Evolutionary conservation across 2,888 invertebrate genomes (phyloP), one percentile per base, ranked within the genome.

Genomic region (Merodon equestris): DNA sequence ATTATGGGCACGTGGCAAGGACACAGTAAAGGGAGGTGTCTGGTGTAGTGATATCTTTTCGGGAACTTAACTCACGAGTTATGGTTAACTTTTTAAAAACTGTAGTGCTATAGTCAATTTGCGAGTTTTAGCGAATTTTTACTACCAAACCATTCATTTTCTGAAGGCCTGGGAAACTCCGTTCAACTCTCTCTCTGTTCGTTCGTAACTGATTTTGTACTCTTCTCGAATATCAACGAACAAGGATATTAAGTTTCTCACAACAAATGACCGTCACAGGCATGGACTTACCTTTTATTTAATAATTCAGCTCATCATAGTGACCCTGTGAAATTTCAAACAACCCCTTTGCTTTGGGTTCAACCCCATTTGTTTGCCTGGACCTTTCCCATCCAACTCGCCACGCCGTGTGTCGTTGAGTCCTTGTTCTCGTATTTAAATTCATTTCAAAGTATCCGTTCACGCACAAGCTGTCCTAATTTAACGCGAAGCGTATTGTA

Each of bases 281-380:
- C 54, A 45, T 13, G 44, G 18, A 36, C 15, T 18, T 48, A 14
- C 15, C 45, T 47, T 50, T 45, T 45, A 63, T 58, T 58, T 48
- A 15, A 18, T 57, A 53, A 47, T 56, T 66, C 34, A 60, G 27
- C 44, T 67, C 51, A 67, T 73, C 36, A 42, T 38, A 73, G n/a
- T 77, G 76, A 77, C 76, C 76, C 76, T 66, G 64, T 72, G 71
- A 76, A 76, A 72, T 66, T 66, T 7, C 38, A 58, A 64, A 38
- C 71, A 71, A 51, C 58, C 60, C 54, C 53, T 68, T 44, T 50
- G 27, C 27, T 7, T 47, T 36, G 42, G 45, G 44, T 36, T 18
- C 58, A 66, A 60, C 60, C 63, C 70, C 58, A 70, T 48, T 63
- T 57, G 54, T 57, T 63, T 66, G 60, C 60, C 64, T 77, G 76